phyloP scores from a whole-genome alignment of 53 echinoderm and acorn worm genomes.

The Paracentrotus lividus region DNA sequence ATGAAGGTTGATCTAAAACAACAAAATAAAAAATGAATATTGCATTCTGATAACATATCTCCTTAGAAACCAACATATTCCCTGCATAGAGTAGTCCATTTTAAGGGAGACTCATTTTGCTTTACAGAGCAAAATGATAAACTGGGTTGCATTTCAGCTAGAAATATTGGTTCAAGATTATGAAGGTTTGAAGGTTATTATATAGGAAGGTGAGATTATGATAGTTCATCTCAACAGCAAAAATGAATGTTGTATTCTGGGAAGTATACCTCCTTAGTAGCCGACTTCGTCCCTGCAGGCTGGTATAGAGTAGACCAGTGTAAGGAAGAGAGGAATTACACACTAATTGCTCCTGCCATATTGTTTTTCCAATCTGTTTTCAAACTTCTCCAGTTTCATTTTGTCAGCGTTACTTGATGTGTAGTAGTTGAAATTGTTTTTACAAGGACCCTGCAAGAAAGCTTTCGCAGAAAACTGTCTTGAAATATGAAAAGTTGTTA shows the following conservation, averaged over 20 bases:
- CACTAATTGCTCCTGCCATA: constrained; percentile 47
- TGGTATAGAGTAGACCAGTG: background rate
- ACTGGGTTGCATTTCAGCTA: no score
- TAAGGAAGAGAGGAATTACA: constrained; percentile 50
- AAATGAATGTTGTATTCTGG: background rate
- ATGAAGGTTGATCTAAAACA: background rate
- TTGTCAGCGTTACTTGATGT: constrained; percentile 7
- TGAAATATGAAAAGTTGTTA: background rate
- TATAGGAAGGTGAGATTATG: background rate
- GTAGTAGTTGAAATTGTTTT: background rate
- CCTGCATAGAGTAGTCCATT: no score
- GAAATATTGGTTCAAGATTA: no score
- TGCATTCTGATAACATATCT: no score
- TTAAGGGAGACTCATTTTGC: no score
- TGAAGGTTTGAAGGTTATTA: no score
- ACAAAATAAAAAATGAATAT: no score
- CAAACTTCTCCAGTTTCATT: constrained; percentile 22
- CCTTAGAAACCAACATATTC: no score
- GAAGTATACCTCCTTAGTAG: background rate
- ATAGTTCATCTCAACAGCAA: background rate
- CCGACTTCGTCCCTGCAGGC: background rate
- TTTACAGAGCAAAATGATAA: no score
- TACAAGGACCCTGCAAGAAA: background rate
- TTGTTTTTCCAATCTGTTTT: constrained; percentile 47
- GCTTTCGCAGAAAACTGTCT: no score